Evolutionary conservation across 2,888 invertebrate genomes (phyloP).

Genomic region (Trypoxylon attenuatum): DNA sequence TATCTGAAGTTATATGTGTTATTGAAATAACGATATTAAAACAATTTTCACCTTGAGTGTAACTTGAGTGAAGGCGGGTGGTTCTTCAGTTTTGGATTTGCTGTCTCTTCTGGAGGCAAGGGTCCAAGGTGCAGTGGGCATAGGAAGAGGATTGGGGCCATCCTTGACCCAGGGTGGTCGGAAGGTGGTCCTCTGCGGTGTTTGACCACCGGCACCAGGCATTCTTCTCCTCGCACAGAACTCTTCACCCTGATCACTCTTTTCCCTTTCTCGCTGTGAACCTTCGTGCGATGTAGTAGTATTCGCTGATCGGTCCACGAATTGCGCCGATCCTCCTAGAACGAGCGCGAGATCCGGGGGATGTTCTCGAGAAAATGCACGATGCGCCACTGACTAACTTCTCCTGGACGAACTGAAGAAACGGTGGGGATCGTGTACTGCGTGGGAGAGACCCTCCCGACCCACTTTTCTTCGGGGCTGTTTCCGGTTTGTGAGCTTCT

Average conservation of each 20-base stretch:
- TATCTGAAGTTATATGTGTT: too few relatives aligned
- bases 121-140: conserved; percentile 80
- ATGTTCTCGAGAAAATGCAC: conserved; percentile 54
- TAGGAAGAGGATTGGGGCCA: conserved; percentile 77
- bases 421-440: conserved; percentile 41
- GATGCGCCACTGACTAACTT: conserved; percentile 53
- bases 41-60: conserved; percentile 71
- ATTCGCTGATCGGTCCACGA: neutral
- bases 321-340: neutral
- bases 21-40: too few relatives aligned
- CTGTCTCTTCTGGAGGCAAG: conserved; percentile 75
- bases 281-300: neutral
- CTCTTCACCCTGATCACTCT: neutral
- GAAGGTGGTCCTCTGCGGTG: conserved; percentile 81
- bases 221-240: conserved; percentile 50
- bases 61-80: conserved; percentile 72
- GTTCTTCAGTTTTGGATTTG: conserved; percentile 65
- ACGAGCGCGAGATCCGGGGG: conserved; percentile 19
- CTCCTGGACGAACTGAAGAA: conserved; percentile 44
- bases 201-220: conserved; percentile 76
- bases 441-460: conserved; percentile 56
- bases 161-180: conserved; percentile 87
- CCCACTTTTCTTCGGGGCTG: conserved; percentile 51
- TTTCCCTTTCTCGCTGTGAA: neutral
- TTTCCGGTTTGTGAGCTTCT: too few relatives aligned